Conservation (phyloP, 2,888 invertebrate species). For the Itoplectis maculator region DNA sequence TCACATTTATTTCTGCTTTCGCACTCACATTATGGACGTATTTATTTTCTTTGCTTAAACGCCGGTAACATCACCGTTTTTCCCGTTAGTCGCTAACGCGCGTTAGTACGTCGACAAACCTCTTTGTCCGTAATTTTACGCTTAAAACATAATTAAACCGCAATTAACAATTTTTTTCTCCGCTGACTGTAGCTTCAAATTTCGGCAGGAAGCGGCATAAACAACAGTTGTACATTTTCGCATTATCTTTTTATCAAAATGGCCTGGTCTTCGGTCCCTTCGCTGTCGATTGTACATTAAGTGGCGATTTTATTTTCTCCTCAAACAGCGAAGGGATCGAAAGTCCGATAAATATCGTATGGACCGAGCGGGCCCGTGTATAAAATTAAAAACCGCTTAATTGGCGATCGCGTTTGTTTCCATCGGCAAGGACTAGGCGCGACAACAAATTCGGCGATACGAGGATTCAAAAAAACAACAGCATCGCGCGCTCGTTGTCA, state of each 20-base stretch:
- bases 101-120: background rate
- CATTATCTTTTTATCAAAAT: slow-evolving; percentile 4
- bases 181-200: background rate
- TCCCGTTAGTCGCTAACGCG: background rate
- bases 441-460: slow-evolving; percentile 44
- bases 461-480: background rate
- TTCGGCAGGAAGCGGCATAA: slow-evolving; percentile 12
- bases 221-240: background rate
- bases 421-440: slow-evolving; percentile 64
- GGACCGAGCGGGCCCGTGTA: background rate
- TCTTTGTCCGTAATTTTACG: slow-evolving; percentile 13
- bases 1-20: slow-evolving; percentile 60
- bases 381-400: slow-evolving; percentile 34
- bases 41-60: slow-evolving; percentile 32
- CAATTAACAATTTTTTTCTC: background rate
- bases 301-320: background rate
- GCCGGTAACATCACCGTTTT: slow-evolving; percentile 57
- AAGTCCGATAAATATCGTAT: background rate
- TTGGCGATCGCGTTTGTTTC: slow-evolving; percentile 35
- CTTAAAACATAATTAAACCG: slow-evolving; percentile 1
- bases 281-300: background rate
- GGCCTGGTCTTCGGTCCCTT: slow-evolving; percentile 16
- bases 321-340: background rate
- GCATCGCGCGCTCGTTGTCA: slow-evolving; percentile 22
- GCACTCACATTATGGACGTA: slow-evolving; percentile 55